A percentile compares a stretch with the other conserved stretches of the same genome.
These are phyloP conservation scores for Apogon hyalosoma DNA, from an alignment of 2,797 vertebrate genomes.

Conservation along the genomic window DNA sequence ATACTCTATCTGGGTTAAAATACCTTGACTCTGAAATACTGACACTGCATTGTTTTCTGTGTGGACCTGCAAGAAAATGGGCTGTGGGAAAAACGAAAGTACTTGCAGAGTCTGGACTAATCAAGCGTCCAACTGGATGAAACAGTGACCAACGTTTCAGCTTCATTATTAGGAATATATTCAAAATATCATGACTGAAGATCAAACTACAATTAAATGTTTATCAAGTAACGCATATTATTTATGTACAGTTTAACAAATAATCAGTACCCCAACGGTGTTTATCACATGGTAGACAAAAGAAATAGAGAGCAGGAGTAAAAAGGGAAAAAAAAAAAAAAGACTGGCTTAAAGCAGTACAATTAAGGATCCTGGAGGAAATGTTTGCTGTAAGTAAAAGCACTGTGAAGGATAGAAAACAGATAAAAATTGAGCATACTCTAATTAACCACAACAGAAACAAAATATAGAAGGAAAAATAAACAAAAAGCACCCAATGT, in stretches of 20 bases:
- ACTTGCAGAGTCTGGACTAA: too few species aligned
- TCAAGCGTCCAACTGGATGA: too few species aligned
- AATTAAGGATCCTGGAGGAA: conserved; percentile 31
- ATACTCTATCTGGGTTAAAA: too few species aligned
- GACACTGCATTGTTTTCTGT: too few species aligned
- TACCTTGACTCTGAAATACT: too few species aligned
- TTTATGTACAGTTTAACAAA: neutral
- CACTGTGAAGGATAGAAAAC: conserved; percentile 11
- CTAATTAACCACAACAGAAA: conserved; percentile 36
- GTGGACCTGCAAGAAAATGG: too few species aligned
- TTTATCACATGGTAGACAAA: neutral
- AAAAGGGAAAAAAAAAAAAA: conserved; percentile 22
- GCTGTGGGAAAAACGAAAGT: too few species aligned
- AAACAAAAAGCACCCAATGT: conserved; percentile 34
- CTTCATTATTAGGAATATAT: neutral
- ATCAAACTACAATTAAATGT: too few species aligned
- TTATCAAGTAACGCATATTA: neutral
- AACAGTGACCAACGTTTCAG: too few species aligned
- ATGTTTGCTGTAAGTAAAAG: conserved; percentile 7
- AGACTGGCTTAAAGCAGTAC: conserved; percentile 6
- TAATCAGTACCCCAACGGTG: too few species aligned
- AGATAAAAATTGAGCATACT: conserved; percentile 19
- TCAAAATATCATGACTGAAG: neutral
- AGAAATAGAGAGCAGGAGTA: neutral
- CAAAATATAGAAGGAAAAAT: conserved; percentile 26